Conservation (phyloP, 2,888 invertebrate genomes). For the Diabrotica balteata region DNA sequence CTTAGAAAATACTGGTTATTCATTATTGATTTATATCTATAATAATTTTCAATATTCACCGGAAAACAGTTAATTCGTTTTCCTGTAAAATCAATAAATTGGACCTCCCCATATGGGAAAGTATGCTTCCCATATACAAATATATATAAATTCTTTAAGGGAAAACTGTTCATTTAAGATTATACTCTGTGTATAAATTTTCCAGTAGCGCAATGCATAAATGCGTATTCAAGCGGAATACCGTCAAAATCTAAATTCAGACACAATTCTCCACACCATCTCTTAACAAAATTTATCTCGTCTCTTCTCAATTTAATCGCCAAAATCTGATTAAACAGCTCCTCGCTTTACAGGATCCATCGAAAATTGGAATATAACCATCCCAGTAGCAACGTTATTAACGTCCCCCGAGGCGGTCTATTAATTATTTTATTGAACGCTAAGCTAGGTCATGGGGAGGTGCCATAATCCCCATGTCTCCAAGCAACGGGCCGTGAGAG, state of each 20-base stretch:
- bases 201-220: too few relatives aligned
- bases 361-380: conserved; percentile 54
- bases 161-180: too few relatives aligned
- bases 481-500: conserved; percentile 54
- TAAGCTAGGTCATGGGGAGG: conserved; percentile 47
- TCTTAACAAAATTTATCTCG: conserved; percentile 13
- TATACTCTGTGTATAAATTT: too few relatives aligned
- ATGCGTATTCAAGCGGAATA: neutral
- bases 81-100: too few relatives aligned
- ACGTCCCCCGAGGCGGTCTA: conserved; percentile 52
- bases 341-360: conserved; percentile 43
- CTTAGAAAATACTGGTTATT: too few relatives aligned
- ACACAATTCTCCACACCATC: conserved; percentile 9
- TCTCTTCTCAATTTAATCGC: conserved; percentile 19
- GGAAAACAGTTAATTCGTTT: too few relatives aligned
- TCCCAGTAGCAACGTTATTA: conserved; percentile 38
- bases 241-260: conserved; percentile 3
- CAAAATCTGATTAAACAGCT: conserved; percentile 28
- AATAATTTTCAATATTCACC: too few relatives aligned
- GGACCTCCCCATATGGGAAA: too few relatives aligned
- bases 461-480: conserved; percentile 55
- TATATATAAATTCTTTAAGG: too few relatives aligned
- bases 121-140: too few relatives aligned
- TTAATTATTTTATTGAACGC: conserved; percentile 60
- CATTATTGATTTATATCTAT: too few relatives aligned